Evolutionary conservation across 2,113 vertebrate species (phyloP).

Genomic region (pig (Sus scrofa)): T2T-Sscrofa CM000823.6:59693501-59694000

Average conservation of each 20-base stretch:
- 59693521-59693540: neutral
- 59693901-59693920: neutral
- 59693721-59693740: neutral
- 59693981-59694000: too few species aligned
- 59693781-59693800: neutral
- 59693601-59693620: neutral
- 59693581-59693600: neutral
- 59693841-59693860: neutral
- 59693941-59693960: too few species aligned
- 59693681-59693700: neutral
- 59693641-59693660: neutral
- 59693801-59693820: neutral
- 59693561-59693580: neutral
- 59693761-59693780: neutral
- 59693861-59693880: neutral
- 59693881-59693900: rapidly evolving
- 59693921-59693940: neutral
- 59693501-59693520: neutral
- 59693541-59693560: neutral
- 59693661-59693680: neutral
- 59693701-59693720: neutral
- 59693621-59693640: neutral
- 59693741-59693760: neutral
- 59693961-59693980: too few species aligned
- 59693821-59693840: neutral